Percentiles rank a stretch among this genome's conserved stretches.
These are phyloP conservation scores for Erinaceus europaeus DNA, from an alignment of 2,113 vertebrate species.

Conservation along the genomic window DNA sequence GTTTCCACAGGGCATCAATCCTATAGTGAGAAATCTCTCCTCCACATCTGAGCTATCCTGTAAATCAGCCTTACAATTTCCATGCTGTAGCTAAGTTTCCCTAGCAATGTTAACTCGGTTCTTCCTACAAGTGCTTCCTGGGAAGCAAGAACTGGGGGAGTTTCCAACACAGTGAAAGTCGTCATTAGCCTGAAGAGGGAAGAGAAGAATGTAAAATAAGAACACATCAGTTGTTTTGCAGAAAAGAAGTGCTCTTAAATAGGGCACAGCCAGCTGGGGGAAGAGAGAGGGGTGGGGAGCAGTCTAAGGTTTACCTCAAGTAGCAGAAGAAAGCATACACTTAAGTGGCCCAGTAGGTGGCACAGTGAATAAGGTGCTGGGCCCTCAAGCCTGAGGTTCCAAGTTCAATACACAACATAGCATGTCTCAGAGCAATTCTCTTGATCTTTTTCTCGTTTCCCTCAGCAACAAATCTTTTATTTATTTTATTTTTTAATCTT, in stretches of 20 bases:
- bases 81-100: conserved; percentile 3
- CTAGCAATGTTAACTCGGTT: conserved; percentile 62
- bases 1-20: neutral
- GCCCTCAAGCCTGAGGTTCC: too few relatives aligned
- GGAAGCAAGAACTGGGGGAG: conserved; percentile 20
- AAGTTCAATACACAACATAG: too few relatives aligned
- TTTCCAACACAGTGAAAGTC: neutral
- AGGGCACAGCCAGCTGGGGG: conserved; percentile 2
- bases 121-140: conserved; percentile 50
- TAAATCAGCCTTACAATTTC: neutral
- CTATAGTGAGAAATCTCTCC: neutral
- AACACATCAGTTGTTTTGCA: conserved; percentile 21
- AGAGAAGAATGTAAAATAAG: conserved; percentile 10
- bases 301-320: neutral
- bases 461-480: too few relatives aligned
- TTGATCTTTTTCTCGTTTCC: too few relatives aligned
- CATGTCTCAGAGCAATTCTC: too few relatives aligned
- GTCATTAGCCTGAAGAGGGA: conserved; percentile 14
- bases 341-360: too few relatives aligned
- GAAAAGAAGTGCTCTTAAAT: conserved; percentile 6
- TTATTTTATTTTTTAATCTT: too few relatives aligned
- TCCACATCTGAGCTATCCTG: neutral
- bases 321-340: neutral
- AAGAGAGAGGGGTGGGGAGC: neutral
- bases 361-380: too few relatives aligned